These are phyloP conservation scores for Tenthredo distinguenda DNA, from an alignment of 2,888 invertebrate genomes.

Conservation along the genomic window DNA sequence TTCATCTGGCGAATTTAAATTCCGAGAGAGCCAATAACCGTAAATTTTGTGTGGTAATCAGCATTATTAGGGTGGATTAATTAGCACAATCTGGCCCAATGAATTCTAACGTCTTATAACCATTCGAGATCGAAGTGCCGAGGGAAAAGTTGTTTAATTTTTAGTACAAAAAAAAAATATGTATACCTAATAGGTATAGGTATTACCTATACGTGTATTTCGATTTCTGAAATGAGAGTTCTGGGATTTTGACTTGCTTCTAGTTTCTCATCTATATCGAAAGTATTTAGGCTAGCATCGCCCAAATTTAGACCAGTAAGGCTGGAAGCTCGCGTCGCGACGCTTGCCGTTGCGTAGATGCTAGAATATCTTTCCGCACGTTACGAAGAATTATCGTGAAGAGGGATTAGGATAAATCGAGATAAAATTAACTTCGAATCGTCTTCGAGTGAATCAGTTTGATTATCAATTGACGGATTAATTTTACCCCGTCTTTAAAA, in stretches of 20 bases:
- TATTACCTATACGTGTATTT: background rate
- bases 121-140: background rate
- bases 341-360: conserved; percentile 14
- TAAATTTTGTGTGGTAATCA: background rate
- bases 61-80: background rate
- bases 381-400: background rate
- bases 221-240: background rate
- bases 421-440: background rate
- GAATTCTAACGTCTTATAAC: background rate
- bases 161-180: background rate
- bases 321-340: conserved; percentile 55
- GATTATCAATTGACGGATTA: background rate
- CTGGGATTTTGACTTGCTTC: background rate
- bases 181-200: too few relatives aligned
- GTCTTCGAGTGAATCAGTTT: background rate
- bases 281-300: conserved; percentile 69
- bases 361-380: conserved; percentile 22
- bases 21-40: background rate
- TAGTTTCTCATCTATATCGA: background rate
- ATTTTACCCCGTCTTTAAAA: background rate
- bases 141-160: background rate
- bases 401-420: background rate
- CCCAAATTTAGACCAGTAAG: conserved; percentile 74
- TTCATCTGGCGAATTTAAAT: background rate
- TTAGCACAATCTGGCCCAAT: background rate